phyloP scores from a whole-genome alignment of 2,888 invertebrate genomes.

The Dicroscelio sp. region DNA sequence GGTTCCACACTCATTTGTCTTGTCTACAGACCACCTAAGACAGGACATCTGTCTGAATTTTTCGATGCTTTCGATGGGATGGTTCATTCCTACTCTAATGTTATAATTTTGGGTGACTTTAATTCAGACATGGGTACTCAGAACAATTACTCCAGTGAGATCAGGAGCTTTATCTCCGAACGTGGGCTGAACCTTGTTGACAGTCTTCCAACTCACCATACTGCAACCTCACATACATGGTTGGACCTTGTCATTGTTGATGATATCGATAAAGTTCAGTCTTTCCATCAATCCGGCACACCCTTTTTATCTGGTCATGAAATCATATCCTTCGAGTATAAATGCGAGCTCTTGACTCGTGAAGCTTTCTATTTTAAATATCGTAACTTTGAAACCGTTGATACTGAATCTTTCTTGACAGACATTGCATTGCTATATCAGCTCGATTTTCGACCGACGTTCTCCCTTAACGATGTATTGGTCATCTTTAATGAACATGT shows the following conservation, averaged over 20 bases:
- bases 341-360: too few relatives aligned
- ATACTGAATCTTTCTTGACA: neutral
- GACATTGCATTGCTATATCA: too few relatives aligned
- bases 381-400: neutral
- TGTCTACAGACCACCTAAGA: neutral
- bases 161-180: neutral
- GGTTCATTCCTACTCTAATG: neutral
- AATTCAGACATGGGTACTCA: neutral
- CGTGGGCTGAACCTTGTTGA: neutral
- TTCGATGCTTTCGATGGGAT: neutral
- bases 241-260: neutral
- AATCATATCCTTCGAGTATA: neutral
- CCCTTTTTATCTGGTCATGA: constrained; percentile 13
- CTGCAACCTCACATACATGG: neutral
- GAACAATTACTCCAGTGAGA: neutral
- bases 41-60: neutral
- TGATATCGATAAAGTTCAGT: neutral
- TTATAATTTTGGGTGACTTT: neutral
- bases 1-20: too few relatives aligned
- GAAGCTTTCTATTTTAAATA: neutral
- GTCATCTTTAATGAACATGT: too few relatives aligned
- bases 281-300: neutral
- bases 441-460: too few relatives aligned
- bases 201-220: neutral
- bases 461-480: too few relatives aligned